Evolutionary conservation across 2,888 invertebrate genomes (phyloP).

Genomic region (Bellardia pandia): DNA sequence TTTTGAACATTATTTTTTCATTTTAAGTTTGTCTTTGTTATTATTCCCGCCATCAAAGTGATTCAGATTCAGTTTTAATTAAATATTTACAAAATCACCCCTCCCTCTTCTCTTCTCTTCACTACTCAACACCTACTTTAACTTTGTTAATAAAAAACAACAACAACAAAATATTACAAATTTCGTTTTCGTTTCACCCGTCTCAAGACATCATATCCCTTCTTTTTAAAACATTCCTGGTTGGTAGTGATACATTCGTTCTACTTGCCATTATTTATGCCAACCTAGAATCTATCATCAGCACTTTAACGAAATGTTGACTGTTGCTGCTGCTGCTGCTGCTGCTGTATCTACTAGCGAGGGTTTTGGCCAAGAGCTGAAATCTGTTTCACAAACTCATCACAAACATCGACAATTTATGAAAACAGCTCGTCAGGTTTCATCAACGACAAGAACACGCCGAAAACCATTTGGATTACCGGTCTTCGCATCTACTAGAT

Average conservation of each 20-base stretch:
- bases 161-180: background rate
- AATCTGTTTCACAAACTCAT: constrained; percentile 50
- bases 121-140: background rate
- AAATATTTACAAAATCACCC: background rate
- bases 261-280: constrained; percentile 23
- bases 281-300: constrained; percentile 14
- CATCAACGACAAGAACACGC: constrained; percentile 72
- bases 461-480: constrained; percentile 66
- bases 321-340: constrained; percentile 12
- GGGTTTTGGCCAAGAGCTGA: constrained; percentile 23
- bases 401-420: constrained; percentile 77
- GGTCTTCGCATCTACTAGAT: constrained; percentile 11
- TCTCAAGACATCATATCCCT: background rate
- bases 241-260: background rate
- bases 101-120: background rate
- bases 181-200: background rate
- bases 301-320: constrained; percentile 48
- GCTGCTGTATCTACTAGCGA: background rate
- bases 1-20: background rate
- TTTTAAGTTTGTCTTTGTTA: constrained; percentile 12
- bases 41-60: constrained; percentile 5
- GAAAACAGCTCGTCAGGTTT: constrained; percentile 81
- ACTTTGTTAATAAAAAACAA: background rate
- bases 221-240: background rate
- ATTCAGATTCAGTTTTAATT: background rate